Base-by-base conservation (phyloP, 2,888 invertebrate genomes). In the Philhelius pedissequus region DNA sequence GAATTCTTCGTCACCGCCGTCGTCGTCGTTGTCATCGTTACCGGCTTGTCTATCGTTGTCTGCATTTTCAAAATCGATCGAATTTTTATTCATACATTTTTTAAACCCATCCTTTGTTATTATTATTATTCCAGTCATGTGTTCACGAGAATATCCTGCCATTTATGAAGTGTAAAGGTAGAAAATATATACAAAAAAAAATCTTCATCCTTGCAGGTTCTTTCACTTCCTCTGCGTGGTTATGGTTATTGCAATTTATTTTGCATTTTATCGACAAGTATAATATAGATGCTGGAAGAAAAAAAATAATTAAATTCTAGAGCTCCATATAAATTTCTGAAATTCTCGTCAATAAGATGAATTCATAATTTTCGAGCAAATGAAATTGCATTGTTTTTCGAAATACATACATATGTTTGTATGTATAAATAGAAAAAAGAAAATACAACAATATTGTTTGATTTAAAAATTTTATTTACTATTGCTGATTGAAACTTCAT, bases 101-200 rank as follows among this genome's bases (percentile, higher is more conserved):
- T 32, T 25, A 9, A 11, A n/a, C 20, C 15, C 62, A 56, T 64
- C 43, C 20, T 35, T 56, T 27, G 32, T 32, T 38, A 50, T 56
- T 73, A 38, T 81, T 81, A 81, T 54, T 81, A 81, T 76, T 75
- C 80, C 56, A 56, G 76, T 75, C 80, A 45, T 48, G 80, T 76
- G 52, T 64, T 56, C 30, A 38, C 30, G 38, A 50, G 32, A 70
- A 54, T 64, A 62, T 58, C 64, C 64, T 76, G 40, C 64, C 80
- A 76, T 75, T 81, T 76, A 81, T 81, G 70, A 76, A 58, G 80
- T 80, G 79, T 48, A 30, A 54, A 62, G 43, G 48, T 52, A 54
- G 40, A 60, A 50, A 50, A 52, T 35, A 48, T 35, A n/a, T 18
- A 40, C 15, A 20, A 22, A 15, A 52, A 38, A 48, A 48, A 22